Conservation (phyloP, 2,888 invertebrate species). For the Pegoplata infirma region DNA sequence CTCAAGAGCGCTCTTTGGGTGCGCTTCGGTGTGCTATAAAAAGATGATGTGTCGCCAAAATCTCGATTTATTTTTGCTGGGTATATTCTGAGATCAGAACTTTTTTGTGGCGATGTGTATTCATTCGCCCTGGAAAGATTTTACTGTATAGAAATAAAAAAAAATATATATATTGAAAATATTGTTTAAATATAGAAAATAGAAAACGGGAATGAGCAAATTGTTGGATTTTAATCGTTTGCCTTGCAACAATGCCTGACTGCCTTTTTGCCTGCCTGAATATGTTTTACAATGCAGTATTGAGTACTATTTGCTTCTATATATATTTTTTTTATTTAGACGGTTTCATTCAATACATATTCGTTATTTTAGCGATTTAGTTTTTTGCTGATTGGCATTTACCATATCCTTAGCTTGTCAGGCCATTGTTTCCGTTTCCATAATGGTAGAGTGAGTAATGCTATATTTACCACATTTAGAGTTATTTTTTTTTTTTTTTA, state of each 20-base stretch:
- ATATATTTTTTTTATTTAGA: constrained; percentile 15
- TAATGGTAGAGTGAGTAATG: constrained; percentile 34
- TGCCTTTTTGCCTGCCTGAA: background rate
- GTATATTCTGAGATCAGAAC: too few species aligned
- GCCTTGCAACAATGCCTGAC: constrained; percentile 17
- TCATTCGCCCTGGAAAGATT: too few species aligned
- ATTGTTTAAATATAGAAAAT: constrained; percentile 3
- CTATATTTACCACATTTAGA: constrained; percentile 44
- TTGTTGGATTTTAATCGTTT: constrained; percentile 53
- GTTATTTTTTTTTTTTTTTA: too few species aligned
- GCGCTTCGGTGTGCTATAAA: too few species aligned
- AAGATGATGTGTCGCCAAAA: too few species aligned
- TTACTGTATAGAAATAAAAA: too few species aligned
- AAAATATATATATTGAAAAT: constrained; percentile 19
- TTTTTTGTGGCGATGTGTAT: too few species aligned
- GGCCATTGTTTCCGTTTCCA: constrained; percentile 58
- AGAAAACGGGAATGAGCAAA: constrained; percentile 29
- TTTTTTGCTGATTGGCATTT: constrained; percentile 60
- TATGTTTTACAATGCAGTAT: background rate
- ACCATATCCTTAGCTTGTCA: constrained; percentile 60
- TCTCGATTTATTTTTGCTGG: too few species aligned
- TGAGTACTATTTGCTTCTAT: constrained; percentile 16
- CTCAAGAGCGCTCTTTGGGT: too few species aligned
- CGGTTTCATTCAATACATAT: constrained; percentile 23
- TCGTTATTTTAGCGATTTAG: constrained; percentile 16